phyloP scores from a whole-genome alignment of 2,797 vertebrate species.

The Ispidina picta region DNA sequence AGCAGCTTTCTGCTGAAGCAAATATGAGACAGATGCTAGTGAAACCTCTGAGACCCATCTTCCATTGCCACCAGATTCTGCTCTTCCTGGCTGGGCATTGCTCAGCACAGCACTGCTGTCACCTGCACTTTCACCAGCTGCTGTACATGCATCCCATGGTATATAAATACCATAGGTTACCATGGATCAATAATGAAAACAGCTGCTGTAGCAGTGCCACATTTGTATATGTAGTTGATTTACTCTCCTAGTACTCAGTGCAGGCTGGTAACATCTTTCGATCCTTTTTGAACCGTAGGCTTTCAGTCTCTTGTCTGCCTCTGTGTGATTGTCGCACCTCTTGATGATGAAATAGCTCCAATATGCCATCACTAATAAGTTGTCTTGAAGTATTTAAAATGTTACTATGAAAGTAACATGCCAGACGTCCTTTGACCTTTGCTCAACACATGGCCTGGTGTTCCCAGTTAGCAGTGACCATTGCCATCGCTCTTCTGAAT shows the following conservation, averaged over 20 bases:
- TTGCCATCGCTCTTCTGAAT: not conserved
- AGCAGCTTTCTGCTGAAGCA: not conserved
- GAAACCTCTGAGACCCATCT: not conserved
- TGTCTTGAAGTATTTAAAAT: not conserved
- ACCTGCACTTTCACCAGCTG: not conserved
- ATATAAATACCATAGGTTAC: not conserved
- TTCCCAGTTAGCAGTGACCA: not conserved
- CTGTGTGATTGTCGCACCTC: not conserved
- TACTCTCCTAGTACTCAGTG: not conserved
- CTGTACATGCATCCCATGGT: not conserved
- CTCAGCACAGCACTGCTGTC: not conserved
- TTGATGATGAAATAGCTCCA: not conserved
- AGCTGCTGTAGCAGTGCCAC: not conserved
- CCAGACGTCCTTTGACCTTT: not conserved
- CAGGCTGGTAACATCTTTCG: not conserved
- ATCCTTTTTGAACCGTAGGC: not conserved
- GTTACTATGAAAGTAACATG: not conserved
- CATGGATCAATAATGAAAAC: not conserved
- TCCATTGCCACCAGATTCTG: not conserved
- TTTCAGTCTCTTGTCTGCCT: not conserved
- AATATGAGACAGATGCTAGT: not conserved
- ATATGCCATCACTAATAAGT: not conserved
- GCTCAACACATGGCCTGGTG: rapidly evolving
- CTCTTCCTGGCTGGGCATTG: not conserved
- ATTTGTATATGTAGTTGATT: not conserved